phyloP scores from a whole-genome alignment of 2,113 vertebrate species.

The Etheostoma spectabile region DNA sequence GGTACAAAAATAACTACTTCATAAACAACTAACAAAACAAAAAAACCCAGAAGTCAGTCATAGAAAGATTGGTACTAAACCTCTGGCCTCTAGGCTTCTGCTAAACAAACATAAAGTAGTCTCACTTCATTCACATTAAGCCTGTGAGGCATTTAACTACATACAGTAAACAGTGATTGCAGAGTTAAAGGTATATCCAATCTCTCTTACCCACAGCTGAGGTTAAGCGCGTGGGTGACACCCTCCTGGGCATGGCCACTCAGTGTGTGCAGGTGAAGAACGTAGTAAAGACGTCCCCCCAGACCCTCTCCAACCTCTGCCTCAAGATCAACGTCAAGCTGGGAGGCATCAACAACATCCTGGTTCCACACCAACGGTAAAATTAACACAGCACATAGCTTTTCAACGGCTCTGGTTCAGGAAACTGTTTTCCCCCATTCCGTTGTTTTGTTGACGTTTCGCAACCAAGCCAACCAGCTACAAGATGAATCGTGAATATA shows the following conservation, averaged over 20 bases:
- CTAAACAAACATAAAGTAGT: neutral
- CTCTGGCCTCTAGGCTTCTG: neutral
- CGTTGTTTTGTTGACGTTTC: too few relatives aligned
- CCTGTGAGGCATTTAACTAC: neutral
- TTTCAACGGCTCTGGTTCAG: too few relatives aligned
- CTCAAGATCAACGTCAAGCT: conserved; percentile 86
- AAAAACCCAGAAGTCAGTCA: neutral
- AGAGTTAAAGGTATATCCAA: neutral
- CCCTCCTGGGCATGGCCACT: conserved; percentile 96
- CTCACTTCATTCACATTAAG: neutral
- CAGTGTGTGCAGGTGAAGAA: conserved; percentile 99
- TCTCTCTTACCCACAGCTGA: conserved; percentile 84
- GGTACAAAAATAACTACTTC: conserved; percentile 78
- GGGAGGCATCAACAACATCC: conserved; percentile 98
- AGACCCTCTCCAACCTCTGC: conserved; percentile 98
- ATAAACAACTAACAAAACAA: neutral
- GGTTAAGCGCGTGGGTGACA: conserved; percentile 97
- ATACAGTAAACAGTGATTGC: neutral
- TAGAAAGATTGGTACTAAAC: neutral
- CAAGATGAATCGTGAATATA: too few relatives aligned
- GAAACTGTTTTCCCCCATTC: too few relatives aligned
- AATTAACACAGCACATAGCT: neutral
- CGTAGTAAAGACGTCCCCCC: conserved; percentile 97
- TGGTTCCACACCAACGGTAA: conserved; percentile 98
- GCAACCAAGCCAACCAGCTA: too few relatives aligned